These are phyloP conservation scores for Salminus brasiliensis DNA, from an alignment of 2,113 vertebrate genomes.

Conservation along the genomic window DNA sequence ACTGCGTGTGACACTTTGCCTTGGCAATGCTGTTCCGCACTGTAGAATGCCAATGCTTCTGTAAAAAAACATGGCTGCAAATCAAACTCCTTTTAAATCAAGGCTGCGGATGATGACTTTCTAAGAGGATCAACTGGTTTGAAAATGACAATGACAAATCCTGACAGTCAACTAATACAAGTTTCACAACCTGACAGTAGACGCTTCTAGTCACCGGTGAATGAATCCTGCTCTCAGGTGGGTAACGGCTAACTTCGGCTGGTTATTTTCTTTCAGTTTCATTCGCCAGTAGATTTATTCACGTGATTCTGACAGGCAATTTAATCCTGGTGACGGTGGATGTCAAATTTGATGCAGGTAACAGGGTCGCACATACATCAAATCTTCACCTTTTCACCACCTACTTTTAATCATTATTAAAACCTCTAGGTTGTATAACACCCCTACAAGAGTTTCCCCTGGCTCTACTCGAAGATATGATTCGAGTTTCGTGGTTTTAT, in stretches of 20 bases:
- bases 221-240: background rate
- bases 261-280: background rate
- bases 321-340: constrained; percentile 46
- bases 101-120: background rate
- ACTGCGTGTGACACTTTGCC: background rate
- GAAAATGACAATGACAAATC: background rate
- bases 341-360: constrained; percentile 26
- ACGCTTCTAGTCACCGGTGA: too few species aligned
- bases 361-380: constrained; percentile 36
- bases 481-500: background rate
- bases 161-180: background rate
- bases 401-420: background rate
- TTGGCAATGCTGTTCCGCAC: background rate
- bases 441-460: background rate
- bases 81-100: background rate
- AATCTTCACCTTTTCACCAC: constrained; percentile 30
- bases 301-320: constrained; percentile 19
- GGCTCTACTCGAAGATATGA: background rate
- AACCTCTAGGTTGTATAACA: constrained; percentile 25
- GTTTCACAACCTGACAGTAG: background rate
- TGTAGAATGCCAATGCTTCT: background rate
- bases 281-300: constrained; percentile 17
- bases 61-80: background rate
- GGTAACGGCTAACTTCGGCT: background rate
- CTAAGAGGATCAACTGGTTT: background rate